Percentiles rank a stretch among this genome's conserved stretches.
Conservation (phyloP, 2,113 vertebrate genomes). For the Sarotherodon lohbergeri region DNA sequence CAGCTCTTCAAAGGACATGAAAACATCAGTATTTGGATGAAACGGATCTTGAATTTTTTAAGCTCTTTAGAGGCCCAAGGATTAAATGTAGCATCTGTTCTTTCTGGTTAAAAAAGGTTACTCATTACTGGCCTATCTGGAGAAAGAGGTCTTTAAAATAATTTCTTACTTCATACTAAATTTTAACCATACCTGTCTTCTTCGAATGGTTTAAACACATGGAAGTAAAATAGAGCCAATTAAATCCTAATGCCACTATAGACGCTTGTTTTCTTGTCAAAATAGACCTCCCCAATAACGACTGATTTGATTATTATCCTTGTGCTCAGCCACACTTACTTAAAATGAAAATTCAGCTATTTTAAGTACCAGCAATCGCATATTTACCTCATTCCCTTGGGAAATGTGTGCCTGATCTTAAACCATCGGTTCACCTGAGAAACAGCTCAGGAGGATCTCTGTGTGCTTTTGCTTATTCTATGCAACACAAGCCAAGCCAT, state of each 20-base stretch:
- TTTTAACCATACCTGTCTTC: not conserved
- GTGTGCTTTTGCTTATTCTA: not conserved
- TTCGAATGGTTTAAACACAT: not conserved
- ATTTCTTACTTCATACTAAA: not conserved
- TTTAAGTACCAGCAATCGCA: not conserved
- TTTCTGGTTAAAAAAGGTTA: not conserved
- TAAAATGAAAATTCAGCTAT: not conserved
- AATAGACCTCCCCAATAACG: not conserved
- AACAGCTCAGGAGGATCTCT: not conserved
- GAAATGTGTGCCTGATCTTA: not conserved
- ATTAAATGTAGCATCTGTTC: not conserved
- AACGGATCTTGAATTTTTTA: not conserved
- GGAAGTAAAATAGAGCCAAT: not conserved
- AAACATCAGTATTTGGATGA: not conserved
- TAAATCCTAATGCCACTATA: not conserved
- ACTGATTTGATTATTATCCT: not conserved
- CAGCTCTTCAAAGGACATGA: not conserved
- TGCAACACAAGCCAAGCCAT: not conserved
- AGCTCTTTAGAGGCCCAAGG: not conserved
- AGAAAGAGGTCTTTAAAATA: not conserved
- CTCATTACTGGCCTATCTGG: not conserved
- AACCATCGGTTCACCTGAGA: conserved; percentile 20
- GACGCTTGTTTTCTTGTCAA: not conserved
- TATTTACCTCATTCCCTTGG: conserved; percentile 2
- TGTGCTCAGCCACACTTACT: not conserved